phyloP scores from a whole-genome alignment of 2,113 vertebrate genomes.

The Dasyornis broadbenti region DNA sequence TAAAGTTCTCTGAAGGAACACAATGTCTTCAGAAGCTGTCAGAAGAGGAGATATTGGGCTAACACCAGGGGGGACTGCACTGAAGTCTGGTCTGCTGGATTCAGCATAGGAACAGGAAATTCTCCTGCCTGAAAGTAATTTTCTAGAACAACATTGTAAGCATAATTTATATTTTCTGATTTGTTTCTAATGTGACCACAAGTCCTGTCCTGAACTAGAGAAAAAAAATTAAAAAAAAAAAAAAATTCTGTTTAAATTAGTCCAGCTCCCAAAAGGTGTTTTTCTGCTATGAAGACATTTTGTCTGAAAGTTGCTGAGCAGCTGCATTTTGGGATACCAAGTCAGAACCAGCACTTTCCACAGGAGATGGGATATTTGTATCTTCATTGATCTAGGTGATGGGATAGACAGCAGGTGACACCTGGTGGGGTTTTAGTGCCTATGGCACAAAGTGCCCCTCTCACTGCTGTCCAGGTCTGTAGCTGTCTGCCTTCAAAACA shows the following conservation, averaged over 20 bases:
- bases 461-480: not conserved
- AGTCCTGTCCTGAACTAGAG: not conserved
- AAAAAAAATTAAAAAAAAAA: not conserved
- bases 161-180: not conserved
- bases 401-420: not conserved
- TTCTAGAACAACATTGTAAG: not conserved
- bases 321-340: not conserved
- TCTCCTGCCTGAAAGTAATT: not conserved
- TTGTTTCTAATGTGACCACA: not conserved
- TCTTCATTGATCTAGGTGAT: not conserved
- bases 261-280: not conserved
- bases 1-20: not conserved
- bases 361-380: not conserved
- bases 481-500: not conserved
- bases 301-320: not conserved
- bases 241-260: not conserved
- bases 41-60: not conserved
- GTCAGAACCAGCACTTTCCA: not conserved
- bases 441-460: not conserved
- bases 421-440: rapidly evolving
- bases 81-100: not conserved
- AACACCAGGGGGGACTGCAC: rapidly evolving
- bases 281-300: not conserved
- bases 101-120: not conserved
- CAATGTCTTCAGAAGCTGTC: not conserved